A percentile compares a stretch with the other conserved stretches of the same genome.
Conservation (phyloP, 2,113 vertebrate species). For the Mesocricetus auratus region DNA sequence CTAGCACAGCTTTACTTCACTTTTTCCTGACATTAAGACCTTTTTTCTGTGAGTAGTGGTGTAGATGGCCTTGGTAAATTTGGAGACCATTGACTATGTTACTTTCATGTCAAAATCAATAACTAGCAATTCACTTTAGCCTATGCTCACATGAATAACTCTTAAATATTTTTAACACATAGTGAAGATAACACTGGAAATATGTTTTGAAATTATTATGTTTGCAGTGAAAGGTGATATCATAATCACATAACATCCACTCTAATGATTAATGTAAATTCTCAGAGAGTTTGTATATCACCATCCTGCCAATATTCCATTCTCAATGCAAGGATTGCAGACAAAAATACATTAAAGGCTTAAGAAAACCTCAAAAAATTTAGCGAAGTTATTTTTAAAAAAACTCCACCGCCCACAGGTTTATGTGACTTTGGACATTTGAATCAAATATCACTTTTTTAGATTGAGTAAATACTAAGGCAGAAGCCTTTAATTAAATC, state of each 20-base stretch:
- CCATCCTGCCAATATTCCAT: background rate
- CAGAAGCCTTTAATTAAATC: background rate
- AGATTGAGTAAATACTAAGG: background rate
- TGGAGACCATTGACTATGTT: background rate
- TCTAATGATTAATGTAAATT: background rate
- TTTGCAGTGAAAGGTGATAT: conserved; percentile 9
- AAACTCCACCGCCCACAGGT: background rate
- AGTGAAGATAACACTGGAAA: background rate
- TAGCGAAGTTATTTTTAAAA: background rate
- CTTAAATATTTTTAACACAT: background rate
- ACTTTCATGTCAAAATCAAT: background rate
- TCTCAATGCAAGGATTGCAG: background rate
- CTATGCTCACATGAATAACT: background rate
- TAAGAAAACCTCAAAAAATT: background rate
- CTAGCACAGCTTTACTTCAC: background rate
- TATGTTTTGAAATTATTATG: background rate
- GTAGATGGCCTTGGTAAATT: background rate
- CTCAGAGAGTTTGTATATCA: background rate
- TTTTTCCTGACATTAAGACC: background rate
- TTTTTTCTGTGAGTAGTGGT: background rate
- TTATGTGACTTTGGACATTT: background rate
- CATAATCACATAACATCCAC: background rate
- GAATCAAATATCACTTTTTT: background rate
- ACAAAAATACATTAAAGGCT: conserved; percentile 1
- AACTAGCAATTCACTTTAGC: background rate